phyloP scores from a whole-genome alignment of 2,888 invertebrate genomes.

The Erebia aethiops region DNA sequence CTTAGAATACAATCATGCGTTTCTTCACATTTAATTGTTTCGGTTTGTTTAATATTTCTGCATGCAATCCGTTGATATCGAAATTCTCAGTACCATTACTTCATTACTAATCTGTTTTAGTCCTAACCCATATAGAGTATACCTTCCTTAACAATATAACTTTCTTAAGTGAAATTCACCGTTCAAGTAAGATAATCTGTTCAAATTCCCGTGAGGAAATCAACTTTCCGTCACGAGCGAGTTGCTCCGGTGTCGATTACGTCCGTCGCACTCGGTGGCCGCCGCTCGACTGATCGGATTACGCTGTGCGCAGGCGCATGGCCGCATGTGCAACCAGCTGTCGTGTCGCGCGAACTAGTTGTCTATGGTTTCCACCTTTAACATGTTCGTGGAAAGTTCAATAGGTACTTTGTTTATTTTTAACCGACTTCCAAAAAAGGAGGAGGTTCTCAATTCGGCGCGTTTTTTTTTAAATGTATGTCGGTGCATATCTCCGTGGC shows the following conservation, averaged over 20 bases:
- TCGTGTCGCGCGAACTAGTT: conserved; percentile 37
- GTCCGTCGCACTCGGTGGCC: conserved; percentile 62
- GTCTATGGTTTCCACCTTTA: conserved; percentile 25
- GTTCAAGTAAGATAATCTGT: conserved; percentile 33
- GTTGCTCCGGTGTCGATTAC: conserved; percentile 56
- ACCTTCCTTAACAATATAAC: not conserved
- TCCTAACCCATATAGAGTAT: not conserved
- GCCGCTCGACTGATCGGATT: conserved; percentile 61
- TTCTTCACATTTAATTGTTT: not conserved
- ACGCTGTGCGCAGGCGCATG: conserved; percentile 39
- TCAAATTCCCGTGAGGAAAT: conserved; percentile 61
- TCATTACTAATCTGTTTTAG: not conserved
- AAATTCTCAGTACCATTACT: not conserved
- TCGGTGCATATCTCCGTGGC: too few species aligned
- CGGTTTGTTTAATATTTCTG: too few species aligned
- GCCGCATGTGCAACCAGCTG: conserved; percentile 40
- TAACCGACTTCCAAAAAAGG: too few species aligned
- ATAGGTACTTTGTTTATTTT: too few species aligned
- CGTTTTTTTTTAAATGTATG: too few species aligned
- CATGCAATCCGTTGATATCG: not conserved
- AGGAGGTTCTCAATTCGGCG: too few species aligned
- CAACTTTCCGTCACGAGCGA: conserved; percentile 56
- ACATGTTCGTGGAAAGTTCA: too few species aligned
- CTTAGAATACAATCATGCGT: not conserved
- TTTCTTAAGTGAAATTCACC: conserved; percentile 21